Evolutionary conservation across 2,888 invertebrate genomes (phyloP).

Genomic region (Amiota communis): DNA sequence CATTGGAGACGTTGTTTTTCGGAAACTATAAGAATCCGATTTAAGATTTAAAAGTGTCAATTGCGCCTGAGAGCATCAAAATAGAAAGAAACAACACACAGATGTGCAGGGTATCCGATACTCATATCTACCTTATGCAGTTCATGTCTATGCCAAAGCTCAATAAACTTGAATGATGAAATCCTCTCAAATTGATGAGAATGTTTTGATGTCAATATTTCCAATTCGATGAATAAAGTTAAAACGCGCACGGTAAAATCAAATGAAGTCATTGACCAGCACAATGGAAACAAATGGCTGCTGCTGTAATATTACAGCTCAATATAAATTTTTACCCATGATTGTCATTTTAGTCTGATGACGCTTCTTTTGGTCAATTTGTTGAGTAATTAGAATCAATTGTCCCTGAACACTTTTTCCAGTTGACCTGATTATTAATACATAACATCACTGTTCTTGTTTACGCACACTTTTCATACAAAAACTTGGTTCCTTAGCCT

Average conservation of each 20-base stretch:
- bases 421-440: constrained; percentile 54
- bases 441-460: constrained; percentile 40
- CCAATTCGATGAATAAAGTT: constrained; percentile 11
- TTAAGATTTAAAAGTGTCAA: no score
- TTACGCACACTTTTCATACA: constrained; percentile 5
- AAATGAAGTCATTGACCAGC: neutral
- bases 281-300: neutral
- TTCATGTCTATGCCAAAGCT: no score
- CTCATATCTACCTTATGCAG: no score
- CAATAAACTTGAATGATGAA: no score
- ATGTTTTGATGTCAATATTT: constrained; percentile 2
- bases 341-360: neutral
- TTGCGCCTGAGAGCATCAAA: no score
- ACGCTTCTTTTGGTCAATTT: no score
- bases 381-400: constrained; percentile 50
- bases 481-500: no score
- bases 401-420: constrained; percentile 59
- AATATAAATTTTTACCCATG: neutral
- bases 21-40: no score
- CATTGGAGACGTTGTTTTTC: no score
- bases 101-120: no score
- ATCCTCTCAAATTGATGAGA: no score
- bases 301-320: neutral
- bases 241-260: neutral
- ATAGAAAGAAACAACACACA: no score